Percentiles rank a stretch among this genome's conserved stretches.
These are phyloP conservation scores for Lymantria monacha DNA, from an alignment of 2,888 invertebrate genomes.

Conservation along the genomic window DNA sequence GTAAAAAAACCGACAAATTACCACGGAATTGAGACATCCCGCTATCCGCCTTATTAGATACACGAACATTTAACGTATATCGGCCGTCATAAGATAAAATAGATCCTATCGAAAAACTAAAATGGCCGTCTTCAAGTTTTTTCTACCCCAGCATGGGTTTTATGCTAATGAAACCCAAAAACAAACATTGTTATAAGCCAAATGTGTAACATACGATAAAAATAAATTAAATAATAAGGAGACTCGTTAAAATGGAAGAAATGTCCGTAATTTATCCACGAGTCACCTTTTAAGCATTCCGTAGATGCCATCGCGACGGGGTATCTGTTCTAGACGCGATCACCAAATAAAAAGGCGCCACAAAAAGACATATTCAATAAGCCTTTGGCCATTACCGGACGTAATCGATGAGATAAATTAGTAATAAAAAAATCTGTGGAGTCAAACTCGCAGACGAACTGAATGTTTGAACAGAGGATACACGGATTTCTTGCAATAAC, in stretches of 20 bases:
- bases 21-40: constrained; percentile 77
- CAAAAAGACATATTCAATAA: constrained; percentile 81
- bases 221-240: constrained; percentile 82
- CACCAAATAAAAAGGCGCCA: constrained; percentile 79
- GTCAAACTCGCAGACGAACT: constrained; percentile 20
- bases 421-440: constrained; percentile 70
- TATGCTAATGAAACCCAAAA: constrained; percentile 80
- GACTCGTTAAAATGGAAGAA: constrained; percentile 82
- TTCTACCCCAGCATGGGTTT: constrained; percentile 65
- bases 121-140: constrained; percentile 59
- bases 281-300: constrained; percentile 82
- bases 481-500: neutral
- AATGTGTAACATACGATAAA: constrained; percentile 81
- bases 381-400: constrained; percentile 75
- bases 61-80: constrained; percentile 59
- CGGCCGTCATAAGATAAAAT: constrained; percentile 65
- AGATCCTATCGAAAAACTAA: constrained; percentile 64
- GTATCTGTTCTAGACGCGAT: constrained; percentile 74
- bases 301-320: constrained; percentile 78
- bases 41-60: constrained; percentile 74
- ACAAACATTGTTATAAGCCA: constrained; percentile 80
- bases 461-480: constrained; percentile 36
- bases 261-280: constrained; percentile 81
- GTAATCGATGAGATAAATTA: constrained; percentile 81
- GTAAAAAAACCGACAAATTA: constrained; percentile 75